Conservation (phyloP, 2,797 vertebrate genomes). For the Prionace glauca region DNA sequence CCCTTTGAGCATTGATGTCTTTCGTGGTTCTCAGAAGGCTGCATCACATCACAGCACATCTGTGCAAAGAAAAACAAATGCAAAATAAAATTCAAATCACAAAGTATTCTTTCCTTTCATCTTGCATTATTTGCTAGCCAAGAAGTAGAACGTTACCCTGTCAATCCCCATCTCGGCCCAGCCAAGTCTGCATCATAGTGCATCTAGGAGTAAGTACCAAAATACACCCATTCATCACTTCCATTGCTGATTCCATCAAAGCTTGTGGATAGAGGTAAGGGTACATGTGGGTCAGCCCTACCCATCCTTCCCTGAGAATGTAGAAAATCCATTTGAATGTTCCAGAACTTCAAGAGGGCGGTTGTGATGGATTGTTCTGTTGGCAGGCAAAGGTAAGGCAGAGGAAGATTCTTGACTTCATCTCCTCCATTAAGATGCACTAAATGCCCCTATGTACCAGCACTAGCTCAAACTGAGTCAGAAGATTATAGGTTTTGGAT, state of each 20-base stretch:
- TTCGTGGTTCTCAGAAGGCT: background rate
- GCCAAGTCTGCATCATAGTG: background rate
- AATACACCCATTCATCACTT: background rate
- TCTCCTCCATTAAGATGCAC: background rate
- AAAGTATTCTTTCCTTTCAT: background rate
- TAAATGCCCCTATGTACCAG: no score
- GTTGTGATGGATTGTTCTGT: background rate
- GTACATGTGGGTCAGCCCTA: background rate
- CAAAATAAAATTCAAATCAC: background rate
- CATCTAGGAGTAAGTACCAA: background rate
- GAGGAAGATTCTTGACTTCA: background rate
- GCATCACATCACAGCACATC: background rate
- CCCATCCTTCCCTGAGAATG: background rate
- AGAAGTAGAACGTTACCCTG: background rate
- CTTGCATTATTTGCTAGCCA: background rate
- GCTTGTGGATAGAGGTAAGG: background rate
- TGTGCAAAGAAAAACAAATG: background rate
- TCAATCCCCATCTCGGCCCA: background rate
- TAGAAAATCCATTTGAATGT: background rate
- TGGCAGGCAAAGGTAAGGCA: background rate
- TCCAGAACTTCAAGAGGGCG: background rate
- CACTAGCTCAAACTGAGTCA: background rate
- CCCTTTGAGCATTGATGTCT: background rate
- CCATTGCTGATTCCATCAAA: background rate
- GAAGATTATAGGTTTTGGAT: background rate